Conservation (phyloP, 2,888 invertebrate species). For the Platynereis dumerilii region DNA sequence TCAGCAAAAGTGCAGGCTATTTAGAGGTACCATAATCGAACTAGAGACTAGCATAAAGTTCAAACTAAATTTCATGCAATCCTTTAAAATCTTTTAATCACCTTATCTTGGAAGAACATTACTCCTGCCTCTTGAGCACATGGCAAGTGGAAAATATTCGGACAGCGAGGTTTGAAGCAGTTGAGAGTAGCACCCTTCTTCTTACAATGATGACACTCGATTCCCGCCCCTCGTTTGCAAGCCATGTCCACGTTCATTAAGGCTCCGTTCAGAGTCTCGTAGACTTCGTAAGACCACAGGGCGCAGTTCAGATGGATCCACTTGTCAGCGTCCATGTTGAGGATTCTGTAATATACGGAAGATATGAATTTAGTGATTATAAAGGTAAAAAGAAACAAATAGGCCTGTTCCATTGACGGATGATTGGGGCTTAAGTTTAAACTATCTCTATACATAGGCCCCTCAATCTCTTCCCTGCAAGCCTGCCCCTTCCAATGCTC, state of each 20-base stretch:
- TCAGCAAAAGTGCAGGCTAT: no score
- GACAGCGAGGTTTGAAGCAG: conserved; percentile 93
- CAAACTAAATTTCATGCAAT: no score
- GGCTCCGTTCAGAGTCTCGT: conserved; percentile 94
- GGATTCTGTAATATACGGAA: conserved; percentile 71
- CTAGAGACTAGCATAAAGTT: no score
- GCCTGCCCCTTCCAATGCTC: no score
- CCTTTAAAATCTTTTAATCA: no score
- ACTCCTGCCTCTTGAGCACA: conserved; percentile 94
- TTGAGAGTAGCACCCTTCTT: conserved; percentile 88
- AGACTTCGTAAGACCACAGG: conserved; percentile 96
- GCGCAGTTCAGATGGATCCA: conserved; percentile 99
- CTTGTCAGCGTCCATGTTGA: conserved; percentile 95
- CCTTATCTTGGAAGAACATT: conserved; percentile 96
- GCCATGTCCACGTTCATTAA: conserved; percentile 93
- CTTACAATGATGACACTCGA: conserved; percentile 80
- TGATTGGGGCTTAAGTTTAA: conserved; percentile 90
- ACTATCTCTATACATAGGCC: conserved; percentile 73
- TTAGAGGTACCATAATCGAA: no score
- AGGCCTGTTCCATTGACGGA: conserved; percentile 93
- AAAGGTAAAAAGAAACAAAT: conserved; percentile 92
- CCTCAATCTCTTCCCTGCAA: no score
- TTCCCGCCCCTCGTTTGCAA: conserved; percentile 75
- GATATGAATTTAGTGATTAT: conserved; percentile 84
- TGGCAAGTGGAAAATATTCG: conserved; percentile 89